These are phyloP conservation scores for Seira musarum DNA, from an alignment of 2,888 invertebrate species.

Conservation along the genomic window DNA sequence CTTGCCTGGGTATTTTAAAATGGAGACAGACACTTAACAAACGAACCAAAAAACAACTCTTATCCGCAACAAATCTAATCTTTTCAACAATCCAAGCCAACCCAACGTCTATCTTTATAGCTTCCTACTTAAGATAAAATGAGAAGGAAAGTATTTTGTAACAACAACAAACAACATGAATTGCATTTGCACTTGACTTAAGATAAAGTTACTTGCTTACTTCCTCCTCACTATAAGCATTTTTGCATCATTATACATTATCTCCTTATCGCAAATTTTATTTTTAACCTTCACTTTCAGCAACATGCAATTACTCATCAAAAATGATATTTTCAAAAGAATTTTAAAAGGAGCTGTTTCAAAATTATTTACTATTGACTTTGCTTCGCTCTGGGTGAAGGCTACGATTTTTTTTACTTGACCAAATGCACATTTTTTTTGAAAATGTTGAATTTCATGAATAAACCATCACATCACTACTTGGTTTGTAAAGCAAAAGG, in stretches of 20 bases:
- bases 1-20: neutral
- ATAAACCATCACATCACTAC: constrained; percentile 20
- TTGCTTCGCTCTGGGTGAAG: neutral
- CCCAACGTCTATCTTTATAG: neutral
- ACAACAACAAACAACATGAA: too few species aligned
- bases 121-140: constrained; percentile 20
- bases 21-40: constrained; percentile 6
- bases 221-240: constrained; percentile 29
- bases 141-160: neutral
- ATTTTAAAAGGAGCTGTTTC: neutral
- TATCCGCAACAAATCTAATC: constrained; percentile 7
- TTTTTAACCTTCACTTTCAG: constrained; percentile 43
- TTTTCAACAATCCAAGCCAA: too few species aligned
- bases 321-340: constrained; percentile 6
- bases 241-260: neutral
- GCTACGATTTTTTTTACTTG: neutral
- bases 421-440: constrained; percentile 9
- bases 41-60: constrained; percentile 3
- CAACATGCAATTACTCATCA: constrained; percentile 24
- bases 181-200: constrained; percentile 11
- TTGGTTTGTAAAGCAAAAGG: neutral
- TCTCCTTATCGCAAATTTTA: constrained; percentile 4
- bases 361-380: constrained; percentile 2
- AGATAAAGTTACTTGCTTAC: constrained; percentile 8
- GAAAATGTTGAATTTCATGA: neutral